A percentile compares a stretch with the other conserved stretches of the same genome.
Conservation (phyloP, 2,113 vertebrate species). For the Cebus imitator region DNA sequence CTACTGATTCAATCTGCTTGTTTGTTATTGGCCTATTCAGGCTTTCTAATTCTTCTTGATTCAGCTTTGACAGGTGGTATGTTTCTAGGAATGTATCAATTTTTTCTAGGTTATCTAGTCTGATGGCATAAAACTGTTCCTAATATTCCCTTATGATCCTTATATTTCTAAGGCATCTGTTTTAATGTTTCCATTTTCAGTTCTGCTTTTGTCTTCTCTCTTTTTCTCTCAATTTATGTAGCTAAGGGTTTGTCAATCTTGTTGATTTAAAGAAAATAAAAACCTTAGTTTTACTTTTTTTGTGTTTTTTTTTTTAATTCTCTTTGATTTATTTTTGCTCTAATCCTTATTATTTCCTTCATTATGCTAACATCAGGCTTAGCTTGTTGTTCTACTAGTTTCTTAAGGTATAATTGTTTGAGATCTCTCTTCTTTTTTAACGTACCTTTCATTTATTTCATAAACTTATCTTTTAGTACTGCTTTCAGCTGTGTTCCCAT, state of each 20-base stretch:
- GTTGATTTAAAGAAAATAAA: neutral
- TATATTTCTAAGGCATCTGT: neutral
- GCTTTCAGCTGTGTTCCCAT: neutral
- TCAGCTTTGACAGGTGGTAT: neutral
- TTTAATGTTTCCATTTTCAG: neutral
- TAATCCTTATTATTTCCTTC: neutral
- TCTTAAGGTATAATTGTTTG: neutral
- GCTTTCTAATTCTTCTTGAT: neutral
- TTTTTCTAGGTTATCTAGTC: neutral
- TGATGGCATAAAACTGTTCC: neutral
- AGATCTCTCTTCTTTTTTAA: neutral
- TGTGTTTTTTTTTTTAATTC: neutral
- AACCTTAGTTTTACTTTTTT: neutral
- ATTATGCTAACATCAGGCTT: neutral
- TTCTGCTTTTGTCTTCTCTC: neutral
- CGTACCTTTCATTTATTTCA: neutral
- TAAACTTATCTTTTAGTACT: neutral
- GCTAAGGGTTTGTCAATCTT: neutral
- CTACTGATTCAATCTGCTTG: neutral
- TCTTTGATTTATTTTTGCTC: neutral
- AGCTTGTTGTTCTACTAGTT: neutral
- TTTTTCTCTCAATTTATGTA: neutral
- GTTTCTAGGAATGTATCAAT: neutral
- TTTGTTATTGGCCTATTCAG: neutral
- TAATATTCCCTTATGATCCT: neutral